Evolutionary conservation across 2,113 vertebrate species (phyloP).

Genomic region (Grallaria varia): DNA sequence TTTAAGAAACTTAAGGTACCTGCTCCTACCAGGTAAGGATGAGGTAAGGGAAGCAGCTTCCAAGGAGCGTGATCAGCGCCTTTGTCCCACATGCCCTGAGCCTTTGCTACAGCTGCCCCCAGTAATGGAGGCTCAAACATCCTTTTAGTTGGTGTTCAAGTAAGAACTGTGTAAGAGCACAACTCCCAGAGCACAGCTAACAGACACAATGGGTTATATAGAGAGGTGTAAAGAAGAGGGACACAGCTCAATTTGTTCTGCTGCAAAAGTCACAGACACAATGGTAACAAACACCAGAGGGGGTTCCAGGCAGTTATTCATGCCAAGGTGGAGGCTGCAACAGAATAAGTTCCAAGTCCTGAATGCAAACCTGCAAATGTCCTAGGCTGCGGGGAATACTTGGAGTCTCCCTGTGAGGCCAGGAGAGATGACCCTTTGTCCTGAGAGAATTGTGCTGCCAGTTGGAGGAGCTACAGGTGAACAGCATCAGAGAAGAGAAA

Average conservation of each 20-base stretch:
- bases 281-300: fast-evolving
- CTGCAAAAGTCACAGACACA: background rate
- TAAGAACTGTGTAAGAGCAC: background rate
- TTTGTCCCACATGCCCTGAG: background rate
- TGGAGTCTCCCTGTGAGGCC: background rate
- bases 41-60: background rate
- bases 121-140: background rate
- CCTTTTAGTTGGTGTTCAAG: background rate
- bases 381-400: background rate
- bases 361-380: background rate
- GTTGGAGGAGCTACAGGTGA: background rate
- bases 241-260: background rate
- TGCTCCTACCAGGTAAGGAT: background rate
- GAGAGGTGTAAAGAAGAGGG: background rate
- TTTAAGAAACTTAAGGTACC: background rate
- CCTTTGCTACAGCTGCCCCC: background rate
- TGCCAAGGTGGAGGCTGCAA: background rate
- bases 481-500: background rate
- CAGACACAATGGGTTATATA: fast-evolving
- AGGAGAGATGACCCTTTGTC: background rate
- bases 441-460: background rate
- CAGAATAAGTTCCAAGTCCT: background rate
- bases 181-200: background rate
- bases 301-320: fast-evolving
- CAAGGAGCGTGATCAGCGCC: fast-evolving